Percentiles rank a stretch among this genome's conserved stretches.
Conservation (phyloP, 2,113 vertebrate genomes). For the Laterallus jamaicensis region DNA sequence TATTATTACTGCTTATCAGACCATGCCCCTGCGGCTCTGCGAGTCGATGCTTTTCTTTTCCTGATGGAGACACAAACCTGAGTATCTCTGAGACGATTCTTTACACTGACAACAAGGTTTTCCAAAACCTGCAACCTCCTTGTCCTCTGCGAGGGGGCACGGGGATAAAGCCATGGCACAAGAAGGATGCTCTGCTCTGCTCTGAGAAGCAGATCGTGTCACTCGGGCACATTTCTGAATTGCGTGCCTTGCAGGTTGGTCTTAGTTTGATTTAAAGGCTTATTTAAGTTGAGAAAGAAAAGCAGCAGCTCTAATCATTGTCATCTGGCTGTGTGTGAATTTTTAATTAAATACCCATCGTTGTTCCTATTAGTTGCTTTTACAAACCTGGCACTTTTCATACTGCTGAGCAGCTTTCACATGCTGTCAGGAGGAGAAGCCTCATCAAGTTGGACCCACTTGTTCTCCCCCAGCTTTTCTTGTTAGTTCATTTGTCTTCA, state of each 20-base stretch:
- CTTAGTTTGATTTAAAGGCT: not conserved
- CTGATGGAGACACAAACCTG: not conserved
- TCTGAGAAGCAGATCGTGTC: not conserved
- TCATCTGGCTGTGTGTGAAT: not conserved
- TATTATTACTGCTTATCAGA: not conserved
- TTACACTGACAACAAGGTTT: not conserved
- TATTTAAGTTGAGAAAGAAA: not conserved
- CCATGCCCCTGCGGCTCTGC: not conserved
- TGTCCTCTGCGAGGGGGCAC: not conserved
- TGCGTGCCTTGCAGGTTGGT: not conserved
- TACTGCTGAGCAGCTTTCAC: not conserved
- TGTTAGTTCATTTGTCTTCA: not conserved
- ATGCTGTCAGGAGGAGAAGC: not conserved
- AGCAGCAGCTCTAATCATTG: not conserved
- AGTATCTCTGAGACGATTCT: not conserved
- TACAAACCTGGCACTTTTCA: not conserved
- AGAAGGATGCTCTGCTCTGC: not conserved
- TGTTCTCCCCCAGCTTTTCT: not conserved
- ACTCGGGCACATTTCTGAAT: not conserved
- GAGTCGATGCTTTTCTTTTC: not conserved
- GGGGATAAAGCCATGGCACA: not conserved
- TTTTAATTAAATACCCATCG: not conserved
- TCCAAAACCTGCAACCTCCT: not conserved
- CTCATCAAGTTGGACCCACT: not conserved
- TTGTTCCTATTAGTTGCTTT: not conserved